Evolutionary conservation across 2,113 vertebrate genomes (phyloP).

Genomic region (Gila orcuttii): DNA sequence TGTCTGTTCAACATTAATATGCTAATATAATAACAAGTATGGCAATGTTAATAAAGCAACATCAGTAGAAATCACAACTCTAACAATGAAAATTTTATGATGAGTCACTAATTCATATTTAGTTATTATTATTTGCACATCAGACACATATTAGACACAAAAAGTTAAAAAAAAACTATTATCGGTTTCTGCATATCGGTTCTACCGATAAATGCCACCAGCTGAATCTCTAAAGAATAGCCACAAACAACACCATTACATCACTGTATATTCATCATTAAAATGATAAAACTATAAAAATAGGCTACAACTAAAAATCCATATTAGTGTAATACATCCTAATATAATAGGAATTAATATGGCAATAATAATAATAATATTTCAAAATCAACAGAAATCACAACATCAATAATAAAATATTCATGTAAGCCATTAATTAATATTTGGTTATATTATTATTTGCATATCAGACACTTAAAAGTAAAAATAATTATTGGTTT

Average conservation of each 20-base stretch:
- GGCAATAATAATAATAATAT: neutral
- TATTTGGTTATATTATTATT: too few species aligned
- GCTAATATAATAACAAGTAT: too few species aligned
- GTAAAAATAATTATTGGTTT: neutral
- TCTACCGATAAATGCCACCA: neutral
- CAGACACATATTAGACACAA: too few species aligned
- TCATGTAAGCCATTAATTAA: too few species aligned
- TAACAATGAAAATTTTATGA: too few species aligned
- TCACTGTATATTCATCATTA: neutral
- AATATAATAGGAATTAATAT: too few species aligned
- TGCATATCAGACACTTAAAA: too few species aligned
- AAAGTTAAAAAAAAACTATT: neutral
- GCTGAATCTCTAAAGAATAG: too few species aligned
- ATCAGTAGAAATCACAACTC: neutral
- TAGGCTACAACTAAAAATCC: neutral
- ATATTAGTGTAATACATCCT: neutral
- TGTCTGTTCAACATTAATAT: neutral
- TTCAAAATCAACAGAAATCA: neutral
- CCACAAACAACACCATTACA: neutral
- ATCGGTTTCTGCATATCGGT: neutral
- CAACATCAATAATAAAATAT: too few species aligned
- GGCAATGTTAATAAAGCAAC: neutral
- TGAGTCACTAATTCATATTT: too few species aligned
- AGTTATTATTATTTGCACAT: too few species aligned
- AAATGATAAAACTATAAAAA: neutral